These are phyloP conservation scores for Monochamus alternatus DNA, from an alignment of 2,888 invertebrate genomes.

Conservation along the genomic window DNA sequence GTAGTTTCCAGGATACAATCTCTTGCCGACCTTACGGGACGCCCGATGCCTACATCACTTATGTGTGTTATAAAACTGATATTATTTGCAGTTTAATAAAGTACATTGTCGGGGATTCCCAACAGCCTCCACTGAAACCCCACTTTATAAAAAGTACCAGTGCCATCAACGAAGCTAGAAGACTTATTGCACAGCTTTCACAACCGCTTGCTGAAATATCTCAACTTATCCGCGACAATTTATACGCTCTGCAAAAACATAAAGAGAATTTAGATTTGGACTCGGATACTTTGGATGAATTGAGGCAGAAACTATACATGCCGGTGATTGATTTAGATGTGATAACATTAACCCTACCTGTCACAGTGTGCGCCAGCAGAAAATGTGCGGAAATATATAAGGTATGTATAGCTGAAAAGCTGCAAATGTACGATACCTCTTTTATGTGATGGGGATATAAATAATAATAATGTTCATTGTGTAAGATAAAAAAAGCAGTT, in stretches of 20 bases:
- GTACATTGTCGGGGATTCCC: constrained; percentile 59
- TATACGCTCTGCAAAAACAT: constrained; percentile 60
- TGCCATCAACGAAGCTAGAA: constrained; percentile 65
- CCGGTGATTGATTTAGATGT: constrained; percentile 61
- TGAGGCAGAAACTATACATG: constrained; percentile 61
- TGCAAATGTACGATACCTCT: no score
- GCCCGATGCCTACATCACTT: no score
- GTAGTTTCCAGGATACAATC: no score
- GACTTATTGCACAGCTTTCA: constrained; percentile 62
- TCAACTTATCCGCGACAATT: constrained; percentile 64
- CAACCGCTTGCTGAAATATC: constrained; percentile 66
- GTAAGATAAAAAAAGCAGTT: no score
- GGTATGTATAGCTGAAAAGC: constrained; percentile 42
- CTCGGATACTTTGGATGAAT: constrained; percentile 55
- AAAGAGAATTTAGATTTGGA: constrained; percentile 51
- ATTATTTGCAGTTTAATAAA: constrained; percentile 57
- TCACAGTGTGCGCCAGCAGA: constrained; percentile 61
- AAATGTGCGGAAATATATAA: constrained; percentile 59
- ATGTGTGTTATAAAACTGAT: no score
- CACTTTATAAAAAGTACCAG: constrained; percentile 63
- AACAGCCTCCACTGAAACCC: constrained; percentile 56
- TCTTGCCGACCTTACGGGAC: no score
- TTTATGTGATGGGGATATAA: constrained; percentile 1
- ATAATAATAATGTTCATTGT: no score
- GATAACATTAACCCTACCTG: constrained; percentile 59